A percentile compares a stretch with the other conserved stretches of the same genome.
Evolutionary conservation across 2,113 vertebrate species (phyloP).

Genomic region (Corythaixoides concolor): DNA sequence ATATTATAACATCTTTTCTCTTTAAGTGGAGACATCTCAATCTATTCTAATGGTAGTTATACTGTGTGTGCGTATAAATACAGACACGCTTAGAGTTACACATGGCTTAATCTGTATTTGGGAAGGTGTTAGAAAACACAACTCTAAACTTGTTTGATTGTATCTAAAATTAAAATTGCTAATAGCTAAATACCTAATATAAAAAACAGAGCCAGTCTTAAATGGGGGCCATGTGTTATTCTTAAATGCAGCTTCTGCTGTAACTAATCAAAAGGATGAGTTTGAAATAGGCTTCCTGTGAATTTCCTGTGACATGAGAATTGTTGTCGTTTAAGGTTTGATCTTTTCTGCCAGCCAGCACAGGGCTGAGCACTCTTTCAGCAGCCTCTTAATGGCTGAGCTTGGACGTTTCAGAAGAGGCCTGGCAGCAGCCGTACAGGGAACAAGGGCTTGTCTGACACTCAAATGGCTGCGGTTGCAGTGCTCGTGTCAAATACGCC

Average conservation of each 20-base stretch:
- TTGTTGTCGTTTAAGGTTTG: background rate
- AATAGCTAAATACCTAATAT: background rate
- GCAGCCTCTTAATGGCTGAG: background rate
- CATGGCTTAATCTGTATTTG: background rate
- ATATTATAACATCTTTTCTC: background rate
- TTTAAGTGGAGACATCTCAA: background rate
- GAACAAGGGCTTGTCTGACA: background rate
- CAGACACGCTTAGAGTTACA: background rate
- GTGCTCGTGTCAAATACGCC: background rate
- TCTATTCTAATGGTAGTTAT: background rate
- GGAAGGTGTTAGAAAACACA: background rate
- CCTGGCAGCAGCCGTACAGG: background rate
- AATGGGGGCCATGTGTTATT: background rate
- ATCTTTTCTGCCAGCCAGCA: background rate
- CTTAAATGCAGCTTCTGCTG: background rate
- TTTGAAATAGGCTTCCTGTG: background rate
- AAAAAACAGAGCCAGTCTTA: background rate
- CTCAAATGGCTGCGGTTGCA: accelerated
- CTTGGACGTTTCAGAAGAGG: background rate
- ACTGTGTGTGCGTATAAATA: background rate
- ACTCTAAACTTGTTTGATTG: background rate
- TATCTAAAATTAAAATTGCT: background rate
- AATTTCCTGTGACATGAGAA: background rate
- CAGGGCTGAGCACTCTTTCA: background rate
- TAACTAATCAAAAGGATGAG: background rate